Evolutionary conservation across 2,113 vertebrate genomes (phyloP).

Genomic region (Cinclus mexicanus): DNA sequence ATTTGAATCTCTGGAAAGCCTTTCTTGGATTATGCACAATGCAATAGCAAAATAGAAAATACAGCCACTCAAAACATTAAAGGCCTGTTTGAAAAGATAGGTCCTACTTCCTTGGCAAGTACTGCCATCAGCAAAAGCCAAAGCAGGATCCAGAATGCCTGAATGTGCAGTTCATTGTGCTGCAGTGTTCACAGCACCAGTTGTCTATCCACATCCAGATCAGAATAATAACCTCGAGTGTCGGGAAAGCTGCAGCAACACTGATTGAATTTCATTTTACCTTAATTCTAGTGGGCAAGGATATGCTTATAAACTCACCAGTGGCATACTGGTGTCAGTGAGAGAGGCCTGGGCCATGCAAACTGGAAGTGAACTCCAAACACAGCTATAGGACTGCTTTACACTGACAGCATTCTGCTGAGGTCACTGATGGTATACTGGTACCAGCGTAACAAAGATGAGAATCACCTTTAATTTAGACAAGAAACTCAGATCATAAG

Average conservation of each 20-base stretch:
- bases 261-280: background rate
- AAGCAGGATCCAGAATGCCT: background rate
- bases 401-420: rapidly evolving
- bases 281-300: background rate
- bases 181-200: background rate
- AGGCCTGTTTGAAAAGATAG: background rate
- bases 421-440: background rate
- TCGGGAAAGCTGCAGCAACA: background rate
- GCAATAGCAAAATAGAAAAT: background rate
- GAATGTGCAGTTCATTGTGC: background rate
- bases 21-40: background rate
- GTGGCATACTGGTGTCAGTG: background rate
- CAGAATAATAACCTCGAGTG: background rate
- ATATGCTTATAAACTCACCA: background rate
- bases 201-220: background rate
- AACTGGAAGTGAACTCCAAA: background rate
- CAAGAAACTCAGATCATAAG: background rate
- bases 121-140: background rate
- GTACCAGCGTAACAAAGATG: background rate
- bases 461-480: background rate
- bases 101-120: background rate
- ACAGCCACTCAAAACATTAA: background rate
- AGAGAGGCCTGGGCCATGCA: background rate
- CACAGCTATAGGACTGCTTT: background rate
- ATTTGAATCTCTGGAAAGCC: background rate